These are phyloP conservation scores for Alexandromys fortis DNA, from an alignment of 2,113 vertebrate species.

Conservation along the genomic window DNA sequence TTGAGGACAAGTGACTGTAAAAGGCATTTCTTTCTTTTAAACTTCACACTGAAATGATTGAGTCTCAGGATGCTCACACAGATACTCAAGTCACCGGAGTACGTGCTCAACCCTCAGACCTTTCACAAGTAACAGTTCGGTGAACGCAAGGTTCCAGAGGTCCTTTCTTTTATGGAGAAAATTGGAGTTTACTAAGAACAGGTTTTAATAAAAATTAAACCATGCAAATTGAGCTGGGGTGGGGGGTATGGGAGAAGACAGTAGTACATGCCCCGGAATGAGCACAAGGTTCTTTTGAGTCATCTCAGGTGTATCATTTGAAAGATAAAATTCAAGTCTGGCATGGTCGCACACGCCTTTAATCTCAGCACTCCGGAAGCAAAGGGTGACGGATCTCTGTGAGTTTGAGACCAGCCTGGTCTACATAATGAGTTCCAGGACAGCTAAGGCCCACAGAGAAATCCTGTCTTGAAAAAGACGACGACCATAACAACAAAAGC, in stretches of 20 bases:
- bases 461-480: not conserved
- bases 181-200: not conserved
- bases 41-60: not conserved
- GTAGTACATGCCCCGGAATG: not conserved
- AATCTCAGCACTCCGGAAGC: not conserved
- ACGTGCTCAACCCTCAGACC: not conserved
- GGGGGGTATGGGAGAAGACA: not conserved
- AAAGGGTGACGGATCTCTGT: not conserved
- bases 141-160: not conserved
- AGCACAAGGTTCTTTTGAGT: not conserved
- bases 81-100: not conserved
- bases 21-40: not conserved
- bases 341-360: not conserved
- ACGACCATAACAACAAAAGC: not conserved
- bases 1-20: not conserved
- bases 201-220: not conserved
- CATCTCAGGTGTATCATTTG: not conserved
- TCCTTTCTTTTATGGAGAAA: not conserved
- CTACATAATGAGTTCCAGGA: not conserved
- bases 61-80: not conserved
- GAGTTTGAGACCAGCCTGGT: not conserved
- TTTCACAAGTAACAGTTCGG: not conserved
- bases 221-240: not conserved
- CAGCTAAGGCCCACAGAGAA: not conserved
- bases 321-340: not conserved